A percentile compares a stretch with the other conserved stretches of the same genome.
phyloP scores from a whole-genome alignment of 1,140 invertebrate species.

The Papilio xuthus region DNA sequence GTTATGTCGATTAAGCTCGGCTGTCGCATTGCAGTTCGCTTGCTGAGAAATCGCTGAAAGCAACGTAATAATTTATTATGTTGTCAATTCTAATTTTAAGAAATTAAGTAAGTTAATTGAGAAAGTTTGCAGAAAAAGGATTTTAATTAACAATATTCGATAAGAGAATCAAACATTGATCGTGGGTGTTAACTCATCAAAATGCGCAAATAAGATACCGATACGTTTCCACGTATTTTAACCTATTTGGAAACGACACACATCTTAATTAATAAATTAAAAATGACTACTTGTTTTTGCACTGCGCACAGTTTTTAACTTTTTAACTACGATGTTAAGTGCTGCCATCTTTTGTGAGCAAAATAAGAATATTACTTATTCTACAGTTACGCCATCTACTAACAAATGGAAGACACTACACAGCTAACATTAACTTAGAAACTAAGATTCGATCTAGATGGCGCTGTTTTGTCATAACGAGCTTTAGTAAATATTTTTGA shows the following conservation, averaged over 20 bases:
- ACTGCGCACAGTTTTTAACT: neutral
- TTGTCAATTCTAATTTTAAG: neutral
- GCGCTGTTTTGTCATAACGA: neutral
- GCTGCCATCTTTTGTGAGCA: neutral
- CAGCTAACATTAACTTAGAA: neutral
- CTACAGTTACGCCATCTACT: neutral
- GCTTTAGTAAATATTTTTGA: neutral
- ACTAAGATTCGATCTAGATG: neutral
- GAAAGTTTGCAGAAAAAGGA: neutral
- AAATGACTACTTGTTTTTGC: neutral
- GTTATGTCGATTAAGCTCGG: slow-evolving; percentile 12
- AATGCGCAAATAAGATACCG: neutral
- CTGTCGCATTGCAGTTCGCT: slow-evolving; percentile 11
- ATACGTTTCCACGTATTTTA: neutral
- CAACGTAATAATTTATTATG: slow-evolving; percentile 9
- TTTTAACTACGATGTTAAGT: neutral
- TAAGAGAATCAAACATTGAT: too few species aligned
- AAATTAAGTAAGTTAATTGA: neutral
- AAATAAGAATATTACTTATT: neutral
- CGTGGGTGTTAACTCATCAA: neutral
- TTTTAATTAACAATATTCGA: neutral
- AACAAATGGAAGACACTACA: neutral
- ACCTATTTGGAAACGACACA: too few species aligned
- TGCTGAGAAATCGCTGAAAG: neutral
- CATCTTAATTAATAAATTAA: neutral